Evolutionary conservation across 2,113 vertebrate species (phyloP).

Genomic region (Tor tambroides): DNA sequence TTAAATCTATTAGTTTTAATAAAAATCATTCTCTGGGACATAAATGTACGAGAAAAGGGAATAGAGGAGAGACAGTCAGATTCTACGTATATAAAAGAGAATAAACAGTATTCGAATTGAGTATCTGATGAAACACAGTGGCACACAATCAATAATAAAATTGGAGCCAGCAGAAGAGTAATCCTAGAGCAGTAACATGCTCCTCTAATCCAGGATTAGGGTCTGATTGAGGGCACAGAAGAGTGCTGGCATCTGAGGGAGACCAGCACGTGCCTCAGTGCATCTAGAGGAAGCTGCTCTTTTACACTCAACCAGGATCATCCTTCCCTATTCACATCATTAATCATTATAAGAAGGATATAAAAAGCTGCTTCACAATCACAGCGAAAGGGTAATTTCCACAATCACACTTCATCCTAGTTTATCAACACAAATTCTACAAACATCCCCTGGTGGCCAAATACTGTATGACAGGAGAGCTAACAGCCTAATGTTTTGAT

Average conservation of each 20-base stretch:
- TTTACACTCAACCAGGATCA: slow-evolving; percentile 9
- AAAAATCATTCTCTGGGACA: neutral
- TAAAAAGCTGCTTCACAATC: slow-evolving; percentile 7
- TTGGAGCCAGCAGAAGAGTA: slow-evolving; percentile 31
- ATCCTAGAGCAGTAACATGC: slow-evolving; percentile 58
- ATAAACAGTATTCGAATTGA: neutral
- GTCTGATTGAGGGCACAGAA: slow-evolving; percentile 68
- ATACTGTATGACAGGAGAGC: slow-evolving; percentile 8
- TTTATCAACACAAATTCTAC: neutral
- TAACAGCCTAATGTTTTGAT: neutral
- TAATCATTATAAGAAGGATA: slow-evolving; percentile 11
- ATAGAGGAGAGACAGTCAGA: neutral
- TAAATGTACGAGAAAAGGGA: too few relatives aligned
- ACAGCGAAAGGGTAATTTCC: neutral
- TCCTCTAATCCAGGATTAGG: slow-evolving; percentile 75
- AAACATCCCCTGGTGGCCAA: slow-evolving; percentile 16
- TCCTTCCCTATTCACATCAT: neutral
- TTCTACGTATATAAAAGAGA: neutral
- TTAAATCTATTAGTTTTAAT: neutral
- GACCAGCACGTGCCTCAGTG: slow-evolving; percentile 62
- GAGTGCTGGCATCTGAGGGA: slow-evolving; percentile 70
- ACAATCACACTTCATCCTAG: neutral
- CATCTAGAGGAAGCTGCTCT: slow-evolving; percentile 3
- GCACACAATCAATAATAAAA: slow-evolving; percentile 54
- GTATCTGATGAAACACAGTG: neutral